These are phyloP conservation scores for Eupithecia pulchellata DNA, from an alignment of 2,888 invertebrate genomes.

Conservation along the genomic window DNA sequence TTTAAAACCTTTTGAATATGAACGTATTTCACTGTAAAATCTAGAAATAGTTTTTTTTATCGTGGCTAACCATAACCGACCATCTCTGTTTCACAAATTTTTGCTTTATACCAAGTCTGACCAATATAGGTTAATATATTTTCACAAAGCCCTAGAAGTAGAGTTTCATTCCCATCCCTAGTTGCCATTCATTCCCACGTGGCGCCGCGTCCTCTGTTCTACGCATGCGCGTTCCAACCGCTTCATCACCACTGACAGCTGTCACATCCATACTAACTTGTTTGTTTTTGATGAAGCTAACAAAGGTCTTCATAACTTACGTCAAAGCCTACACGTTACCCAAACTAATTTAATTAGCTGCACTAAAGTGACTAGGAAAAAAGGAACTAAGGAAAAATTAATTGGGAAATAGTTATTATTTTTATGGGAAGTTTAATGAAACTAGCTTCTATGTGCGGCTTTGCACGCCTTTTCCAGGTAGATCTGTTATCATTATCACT, in stretches of 20 bases:
- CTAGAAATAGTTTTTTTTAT: too few species aligned
- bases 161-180: constrained; percentile 29
- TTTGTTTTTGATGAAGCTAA: background rate
- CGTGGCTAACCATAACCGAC: background rate
- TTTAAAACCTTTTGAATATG: too few species aligned
- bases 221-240: constrained; percentile 65
- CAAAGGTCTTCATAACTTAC: background rate
- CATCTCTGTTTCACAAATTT: background rate
- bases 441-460: background rate
- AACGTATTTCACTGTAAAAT: too few species aligned
- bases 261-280: constrained; percentile 48
- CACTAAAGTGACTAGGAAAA: too few species aligned
- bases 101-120: background rate
- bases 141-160: background rate
- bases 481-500: background rate
- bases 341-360: too few species aligned
- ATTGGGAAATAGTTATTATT: too few species aligned
- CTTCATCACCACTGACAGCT: constrained; percentile 44
- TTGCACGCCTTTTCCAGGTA: background rate
- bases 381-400: too few species aligned
- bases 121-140: too few species aligned
- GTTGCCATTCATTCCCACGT: constrained; percentile 41
- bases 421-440: too few species aligned
- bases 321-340: too few species aligned
- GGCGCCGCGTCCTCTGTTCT: constrained; percentile 59